Base-by-base conservation (phyloP, 2,797 vertebrate genomes). In the Sibirionetta formosa region DNA sequence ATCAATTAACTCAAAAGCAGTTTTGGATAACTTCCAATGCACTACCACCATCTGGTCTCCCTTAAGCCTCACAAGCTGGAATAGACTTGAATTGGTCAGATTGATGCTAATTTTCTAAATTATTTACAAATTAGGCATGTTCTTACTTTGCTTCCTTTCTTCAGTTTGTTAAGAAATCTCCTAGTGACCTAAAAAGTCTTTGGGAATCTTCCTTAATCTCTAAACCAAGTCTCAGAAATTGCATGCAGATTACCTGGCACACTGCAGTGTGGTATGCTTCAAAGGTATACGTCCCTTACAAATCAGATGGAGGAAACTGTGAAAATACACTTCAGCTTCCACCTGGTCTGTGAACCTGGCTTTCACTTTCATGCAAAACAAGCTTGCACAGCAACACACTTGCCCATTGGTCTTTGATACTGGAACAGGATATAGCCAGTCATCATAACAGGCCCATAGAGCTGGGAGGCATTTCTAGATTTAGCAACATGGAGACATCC, bases 1-100 rank as follows among this genome's bases (percentile, higher is more conserved):
- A 97, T 97, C 97, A 97, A 98, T 98, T 97, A 98, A 96, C 95
- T 97, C 93, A 97, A 97, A 98, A 97, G 96, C 96, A 96, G 78
- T 96, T 96, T 79, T 98, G 98, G 97, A 97, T 84, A 95, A 66
- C 77, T 95, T 97, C 97, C 98, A 97, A 96, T 40, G 78, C 24
- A 66, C 88, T 46, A 95, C 94, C 51, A 89, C 97, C 97, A 98
- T 98, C 97, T 98, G 98, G 79, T 97, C 90, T 97, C 96, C 92
- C 92, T 96, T 93, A 97, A 97, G 97, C 91, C 81, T 94, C 93
- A 85, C 53, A 88, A 95, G 92, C 91, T 93, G 88, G 65, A 96
- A 85, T 90, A 97, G 95, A 94, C 94, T 97, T 96, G 95, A 96
- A 96, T 97, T 97, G 97, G 97, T 97, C 95, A 96, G 92, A 98